Evolutionary conservation across 1,140 invertebrate species (phyloP), one percentile per base, ranked within the genome.

Genomic region (Adoxophyes honmai): DNA sequence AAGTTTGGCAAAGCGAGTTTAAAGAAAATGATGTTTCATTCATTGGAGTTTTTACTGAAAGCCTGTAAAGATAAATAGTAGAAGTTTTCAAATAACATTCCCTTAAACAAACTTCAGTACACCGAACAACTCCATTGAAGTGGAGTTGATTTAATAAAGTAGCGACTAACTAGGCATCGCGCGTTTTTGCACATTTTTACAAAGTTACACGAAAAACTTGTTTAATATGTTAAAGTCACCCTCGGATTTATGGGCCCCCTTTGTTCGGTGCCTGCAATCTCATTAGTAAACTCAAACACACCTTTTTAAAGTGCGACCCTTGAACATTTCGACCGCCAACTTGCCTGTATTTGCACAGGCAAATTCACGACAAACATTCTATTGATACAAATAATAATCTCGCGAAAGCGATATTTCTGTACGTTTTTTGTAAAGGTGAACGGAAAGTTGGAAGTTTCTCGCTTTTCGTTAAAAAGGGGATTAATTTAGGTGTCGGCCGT

Each of bases 261-360:
- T 68, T 60, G 56, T 57, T 53, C 61, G 60, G 64, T 59, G 57
- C 73, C 73, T 77, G 78, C 70, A 77, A 80, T 68, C 72, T 85
- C 86, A 88, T 82, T 83, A 85, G 80, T 78, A 54, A 86, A 86
- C 75, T 85, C 76, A 88, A 88, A 88, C 70, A 88, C 65, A 83
- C 80, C 84, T 85, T 85, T 85, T 78, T 69, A 80, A 81, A 86
- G 69, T 84, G 56, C 33, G 42, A 55, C 59, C 65, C 66, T 44
- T 7, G 61, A 69, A 78, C 72, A 75, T 74, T 73, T 71, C 62
- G 63, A 56, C 28, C 13, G 55, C 39, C 62, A 77, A 73, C 70
- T 78, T 76, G 66, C 66, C 59, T 75, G 53, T 85, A 69, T 86
- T 86, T 88, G 75, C 52, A 75, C 57, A 75, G 62, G 73, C 60